Evolutionary conservation across 2,113 vertebrate genomes (phyloP), one percentile per base, ranked within the genome.

Genomic region (Natator depressus): DNA sequence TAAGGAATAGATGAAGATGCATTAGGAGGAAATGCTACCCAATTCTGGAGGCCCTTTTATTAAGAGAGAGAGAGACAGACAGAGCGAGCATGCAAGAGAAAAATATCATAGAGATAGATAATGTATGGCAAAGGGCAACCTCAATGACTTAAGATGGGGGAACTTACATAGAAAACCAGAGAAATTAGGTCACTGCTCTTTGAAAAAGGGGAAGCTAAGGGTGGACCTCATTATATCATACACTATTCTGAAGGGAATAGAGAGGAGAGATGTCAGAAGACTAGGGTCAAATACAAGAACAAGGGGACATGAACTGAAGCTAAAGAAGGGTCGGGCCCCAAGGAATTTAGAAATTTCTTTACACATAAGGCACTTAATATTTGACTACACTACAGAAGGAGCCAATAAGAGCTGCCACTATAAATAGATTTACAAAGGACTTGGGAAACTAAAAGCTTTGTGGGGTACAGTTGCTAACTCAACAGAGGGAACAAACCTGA

Each of bases 181-280:
- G 85, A 97, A 98, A 97, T 95, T 97, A 97, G 97, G 97, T 97
- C 97, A 97, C 93, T 88, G 97, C 91, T 97, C 96, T 97, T 95
- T 96, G 93, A 93, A 96, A 96, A 97, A 90, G 96, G 93, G 94
- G 93, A 96, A 95, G 96, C 96, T 96, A 94, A 93, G 96, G 95
- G 84, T 97, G 97, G 96, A 97, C 96, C 94, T 97, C 94, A 96
- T 97, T 96, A 97, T 97, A 97, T 97, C 96, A 97, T 94, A 96
- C 54, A 80, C 0, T 38, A 91, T 96, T 97, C 97, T 97, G 89
- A 97, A 91, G 92, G 94, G 96, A 97, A 96, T 87, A 97, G 84
- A 93, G 92, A 91, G 93, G 88, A 97, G 95, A 97, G 72, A 92
- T 95, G 96, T 96, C 95, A 96, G 93, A 95, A 97, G 96, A 95